Percentiles rank a stretch among this genome's conserved stretches.
These are phyloP conservation scores for Rhimphoctona megacephalus DNA, from an alignment of 2,888 invertebrate species.

Conservation along the genomic window DNA sequence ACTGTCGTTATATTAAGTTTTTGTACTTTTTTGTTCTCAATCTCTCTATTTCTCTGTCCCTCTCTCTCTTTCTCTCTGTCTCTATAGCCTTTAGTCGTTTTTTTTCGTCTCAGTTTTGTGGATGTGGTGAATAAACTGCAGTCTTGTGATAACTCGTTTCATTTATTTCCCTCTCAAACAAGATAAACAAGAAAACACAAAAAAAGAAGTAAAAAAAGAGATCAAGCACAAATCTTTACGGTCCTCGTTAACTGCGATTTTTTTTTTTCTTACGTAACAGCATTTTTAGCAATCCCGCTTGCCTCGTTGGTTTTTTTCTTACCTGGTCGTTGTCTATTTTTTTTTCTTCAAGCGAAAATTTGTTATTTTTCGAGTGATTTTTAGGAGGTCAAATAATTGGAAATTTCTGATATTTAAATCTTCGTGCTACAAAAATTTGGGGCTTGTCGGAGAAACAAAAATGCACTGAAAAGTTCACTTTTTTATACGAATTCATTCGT, in stretches of 20 bases:
- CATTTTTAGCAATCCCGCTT: conserved; percentile 65
- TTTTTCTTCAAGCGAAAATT: conserved; percentile 9
- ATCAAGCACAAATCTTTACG: conserved; percentile 25
- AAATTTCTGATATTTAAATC: neutral
- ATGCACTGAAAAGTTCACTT: too few relatives aligned
- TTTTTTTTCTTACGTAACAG: conserved; percentile 52
- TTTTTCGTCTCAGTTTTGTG: conserved; percentile 81
- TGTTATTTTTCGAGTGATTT: conserved; percentile 1
- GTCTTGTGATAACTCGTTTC: conserved; percentile 84
- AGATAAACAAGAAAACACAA: conserved; percentile 46
- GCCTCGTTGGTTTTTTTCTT: conserved; percentile 59
- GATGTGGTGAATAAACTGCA: conserved; percentile 84
- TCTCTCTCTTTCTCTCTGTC: conserved; percentile 44
- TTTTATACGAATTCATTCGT: neutral
- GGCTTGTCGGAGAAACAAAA: neutral
- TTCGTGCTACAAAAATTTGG: neutral
- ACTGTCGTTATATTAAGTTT: conserved; percentile 64
- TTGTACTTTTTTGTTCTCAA: conserved; percentile 65
- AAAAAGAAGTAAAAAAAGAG: conserved; percentile 54
- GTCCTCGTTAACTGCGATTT: conserved; percentile 57
- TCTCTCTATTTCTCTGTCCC: conserved; percentile 49
- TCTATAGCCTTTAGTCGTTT: conserved; percentile 61
- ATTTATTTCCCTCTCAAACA: conserved; percentile 83
- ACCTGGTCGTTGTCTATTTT: conserved; percentile 61
- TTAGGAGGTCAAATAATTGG: neutral